Evolutionary conservation across 2,797 vertebrate species (phyloP).

Genomic region (Spea hammondii): DNA sequence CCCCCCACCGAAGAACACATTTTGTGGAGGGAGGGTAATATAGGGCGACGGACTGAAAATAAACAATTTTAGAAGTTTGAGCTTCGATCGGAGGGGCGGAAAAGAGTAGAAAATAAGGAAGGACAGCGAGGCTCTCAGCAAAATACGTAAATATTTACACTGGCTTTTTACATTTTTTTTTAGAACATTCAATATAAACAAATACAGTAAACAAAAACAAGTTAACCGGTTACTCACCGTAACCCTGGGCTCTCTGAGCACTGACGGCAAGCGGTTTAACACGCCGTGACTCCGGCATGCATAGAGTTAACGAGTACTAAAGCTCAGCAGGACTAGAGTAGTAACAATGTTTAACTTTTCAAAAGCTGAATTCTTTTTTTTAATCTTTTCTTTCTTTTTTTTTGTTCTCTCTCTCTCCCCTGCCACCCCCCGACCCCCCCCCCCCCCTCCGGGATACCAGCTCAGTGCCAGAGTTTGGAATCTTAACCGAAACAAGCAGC

Average conservation of each 20-base stretch:
- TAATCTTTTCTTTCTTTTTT: too few relatives aligned
- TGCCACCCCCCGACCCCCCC: neutral
- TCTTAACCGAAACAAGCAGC: neutral
- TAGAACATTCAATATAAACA: neutral
- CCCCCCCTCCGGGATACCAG: neutral
- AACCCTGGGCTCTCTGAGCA: too few relatives aligned
- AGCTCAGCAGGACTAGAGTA: too few relatives aligned
- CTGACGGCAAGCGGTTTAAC: too few relatives aligned
- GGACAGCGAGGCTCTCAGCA: neutral
- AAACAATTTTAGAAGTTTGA: conserved; percentile 46
- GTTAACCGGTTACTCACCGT: neutral
- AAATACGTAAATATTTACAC: neutral
- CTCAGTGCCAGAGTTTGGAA: neutral
- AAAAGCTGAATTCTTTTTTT: too few relatives aligned
- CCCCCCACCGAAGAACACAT: neutral
- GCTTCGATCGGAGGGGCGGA: neutral
- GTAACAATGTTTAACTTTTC: too few relatives aligned
- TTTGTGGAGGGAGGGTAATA: conserved; percentile 32
- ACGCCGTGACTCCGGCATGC: too few relatives aligned
- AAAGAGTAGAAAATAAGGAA: neutral
- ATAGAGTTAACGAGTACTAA: too few relatives aligned
- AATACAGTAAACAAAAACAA: neutral
- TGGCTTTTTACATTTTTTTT: neutral
- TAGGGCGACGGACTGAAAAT: conserved; percentile 19
- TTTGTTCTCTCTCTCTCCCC: neutral